Base-by-base conservation (phyloP, 2,888 invertebrate species). In the Caradrina clavipalpis region DNA sequence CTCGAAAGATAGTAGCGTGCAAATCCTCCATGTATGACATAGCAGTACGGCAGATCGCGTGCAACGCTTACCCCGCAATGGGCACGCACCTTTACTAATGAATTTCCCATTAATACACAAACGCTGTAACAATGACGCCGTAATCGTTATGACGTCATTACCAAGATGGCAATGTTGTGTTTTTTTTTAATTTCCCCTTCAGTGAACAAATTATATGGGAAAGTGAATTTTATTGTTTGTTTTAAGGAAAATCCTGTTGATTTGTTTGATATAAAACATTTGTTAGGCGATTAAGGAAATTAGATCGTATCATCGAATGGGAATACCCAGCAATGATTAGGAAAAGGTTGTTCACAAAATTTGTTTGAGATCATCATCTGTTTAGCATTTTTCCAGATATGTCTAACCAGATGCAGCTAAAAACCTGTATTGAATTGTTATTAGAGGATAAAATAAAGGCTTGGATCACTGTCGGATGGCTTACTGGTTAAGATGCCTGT, bases 241-340 rank as follows among this genome's bases (percentile, higher is more conserved):
- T 74, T 74, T 70, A 50, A 63, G 79, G 70, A 74, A 77, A 63
- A 78, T 78, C 79, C 75, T 60, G 59, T 76, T 67, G 19, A 15
- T 59, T 51, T 15, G 31, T 49, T n/a, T 45, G 21, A 13, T 42
- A 39, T 22, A 26, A n/a, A 39, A 51, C 2, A 15, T 49, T 49
- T 21, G 15, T 5, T 17, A 17, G 1, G 49, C 3, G 10, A 31
- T 4, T 45, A 21, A 50, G 51, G 19, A 49, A 47, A 54, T 17
- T 13, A 3, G 49, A 65, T 42, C 35, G 1, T 6, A 21, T 50
- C 49, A 49, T 35, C 0, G 1, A 21, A 31, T 49, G 57, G 73
- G 17, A 54, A 49, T 54, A 35, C 22, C 74, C 67, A 35, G 5
- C 3, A 51, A 4, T 49, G n/a, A 7, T 31, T 19, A 0, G 47